These are phyloP conservation scores for Pyralis farinalis DNA, from an alignment of 2,888 invertebrate species.

Conservation along the genomic window DNA sequence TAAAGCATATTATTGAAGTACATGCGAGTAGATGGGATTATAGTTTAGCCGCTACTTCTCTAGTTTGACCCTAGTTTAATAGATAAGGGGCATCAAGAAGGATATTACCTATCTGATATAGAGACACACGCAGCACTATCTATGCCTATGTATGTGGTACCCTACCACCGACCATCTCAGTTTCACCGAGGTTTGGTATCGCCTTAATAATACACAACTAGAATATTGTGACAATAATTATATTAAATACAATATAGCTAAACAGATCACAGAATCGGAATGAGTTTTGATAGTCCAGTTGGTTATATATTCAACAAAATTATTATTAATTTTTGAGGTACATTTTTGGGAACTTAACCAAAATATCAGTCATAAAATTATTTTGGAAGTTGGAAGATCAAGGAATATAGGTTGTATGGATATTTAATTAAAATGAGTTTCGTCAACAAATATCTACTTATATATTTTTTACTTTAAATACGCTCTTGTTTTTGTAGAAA, in stretches of 20 bases:
- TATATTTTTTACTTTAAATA: background rate
- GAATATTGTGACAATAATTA: constrained; percentile 2
- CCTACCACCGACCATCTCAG: background rate
- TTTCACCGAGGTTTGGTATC: background rate
- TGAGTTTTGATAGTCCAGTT: constrained; percentile 15
- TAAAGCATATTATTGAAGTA: no score
- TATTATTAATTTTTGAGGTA: constrained; percentile 16
- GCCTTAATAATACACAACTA: background rate
- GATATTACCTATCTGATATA: no score
- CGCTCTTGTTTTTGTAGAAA: constrained; percentile 3
- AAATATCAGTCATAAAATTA: background rate
- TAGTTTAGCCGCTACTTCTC: no score
- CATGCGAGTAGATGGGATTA: no score
- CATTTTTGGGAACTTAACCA: constrained; percentile 25
- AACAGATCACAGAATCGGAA: constrained; percentile 46
- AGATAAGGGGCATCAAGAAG: no score
- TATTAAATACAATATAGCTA: constrained; percentile 17
- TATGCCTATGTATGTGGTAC: background rate
- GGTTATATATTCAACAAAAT: constrained; percentile 10
- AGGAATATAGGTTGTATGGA: background rate
- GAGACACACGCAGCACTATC: no score
- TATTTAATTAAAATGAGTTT: background rate
- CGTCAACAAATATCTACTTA: background rate
- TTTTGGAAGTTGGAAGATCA: background rate
- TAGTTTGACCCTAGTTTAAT: no score